Evolutionary conservation across 2,888 invertebrate species (phyloP).

Genomic region (Pheosia gnoma): DNA sequence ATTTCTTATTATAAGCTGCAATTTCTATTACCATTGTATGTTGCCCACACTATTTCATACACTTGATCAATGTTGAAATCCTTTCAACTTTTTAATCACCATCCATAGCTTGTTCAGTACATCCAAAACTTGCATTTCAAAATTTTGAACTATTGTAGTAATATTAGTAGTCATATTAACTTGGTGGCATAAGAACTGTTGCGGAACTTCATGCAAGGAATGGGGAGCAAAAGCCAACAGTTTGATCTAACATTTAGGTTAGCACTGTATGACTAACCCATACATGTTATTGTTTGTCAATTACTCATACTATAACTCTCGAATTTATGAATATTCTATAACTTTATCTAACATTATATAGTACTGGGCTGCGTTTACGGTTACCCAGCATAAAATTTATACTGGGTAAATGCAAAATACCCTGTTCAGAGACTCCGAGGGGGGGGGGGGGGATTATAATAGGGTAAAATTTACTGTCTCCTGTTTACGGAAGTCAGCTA

Average conservation of each 20-base stretch:
- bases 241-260: constrained; percentile 1
- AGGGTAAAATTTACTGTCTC: no score
- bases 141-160: no score
- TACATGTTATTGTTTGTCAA: neutral
- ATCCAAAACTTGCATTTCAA: no score
- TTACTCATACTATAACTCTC: neutral
- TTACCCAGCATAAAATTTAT: no score
- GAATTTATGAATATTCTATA: neutral
- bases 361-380: no score
- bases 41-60: neutral
- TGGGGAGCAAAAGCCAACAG: neutral
- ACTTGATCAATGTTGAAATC: neutral
- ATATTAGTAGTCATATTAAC: neutral
- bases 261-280: neutral
- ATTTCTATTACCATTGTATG: neutral
- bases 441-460: no score
- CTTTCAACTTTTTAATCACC: neutral
- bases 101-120: no score
- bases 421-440: no score
- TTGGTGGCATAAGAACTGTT: neutral
- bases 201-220: neutral
- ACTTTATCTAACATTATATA: neutral
- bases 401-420: no score
- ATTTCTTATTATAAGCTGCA: neutral
- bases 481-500: no score